Base-by-base conservation (phyloP, 2,797 vertebrate species). In the Neopelma chrysocephalum region DNA sequence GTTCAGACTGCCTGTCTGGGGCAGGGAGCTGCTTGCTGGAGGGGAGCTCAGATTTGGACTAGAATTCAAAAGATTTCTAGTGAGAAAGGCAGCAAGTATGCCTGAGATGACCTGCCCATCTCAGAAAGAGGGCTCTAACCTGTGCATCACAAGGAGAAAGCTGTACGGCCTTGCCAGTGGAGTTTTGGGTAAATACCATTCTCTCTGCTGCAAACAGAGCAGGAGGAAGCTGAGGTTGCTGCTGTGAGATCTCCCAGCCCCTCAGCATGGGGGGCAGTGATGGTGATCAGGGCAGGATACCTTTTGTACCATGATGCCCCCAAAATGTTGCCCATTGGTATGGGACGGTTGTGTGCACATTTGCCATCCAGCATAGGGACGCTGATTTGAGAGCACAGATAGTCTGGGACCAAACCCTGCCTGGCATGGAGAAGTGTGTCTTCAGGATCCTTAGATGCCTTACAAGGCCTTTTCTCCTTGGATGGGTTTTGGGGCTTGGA, bases 301-400 rank as follows among this genome's bases (percentile, higher is more conserved):
- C 4, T 56, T 80, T 27, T 13, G 32, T 13, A 40, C 32, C 48
- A 11, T 1, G 3, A 13, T 29, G 32, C 18, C 22, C 73, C 26
- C 40, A 11, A n/a, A 91, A 45, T 2, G 0, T 2, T 38, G 36
- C n/a, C 38, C 38, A 42, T 1, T 1, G 2, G 11, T 10, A 45
- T 4, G 10, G 7, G 0, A 23, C 0, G 0, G 21, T 4, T 75
- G 22, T 10, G 14, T 43, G 53, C 25, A 14, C 19, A 10, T 60
- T 72, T 60, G 50, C 31, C 4, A 1, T 29, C 23, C 54, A 22
- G 29, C 2, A 3, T 11, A 12, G 31, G 23, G 16, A 47, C 15
- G 3, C 13, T 29, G 70, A 29, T 64, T 31, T 42, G 64, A 73
- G 43, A 88, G 20, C 36, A 50, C 9, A 1, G 15, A 7, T 3